Base-by-base conservation (phyloP, 2,797 vertebrate species). In the Trematomus bernacchii region DNA sequence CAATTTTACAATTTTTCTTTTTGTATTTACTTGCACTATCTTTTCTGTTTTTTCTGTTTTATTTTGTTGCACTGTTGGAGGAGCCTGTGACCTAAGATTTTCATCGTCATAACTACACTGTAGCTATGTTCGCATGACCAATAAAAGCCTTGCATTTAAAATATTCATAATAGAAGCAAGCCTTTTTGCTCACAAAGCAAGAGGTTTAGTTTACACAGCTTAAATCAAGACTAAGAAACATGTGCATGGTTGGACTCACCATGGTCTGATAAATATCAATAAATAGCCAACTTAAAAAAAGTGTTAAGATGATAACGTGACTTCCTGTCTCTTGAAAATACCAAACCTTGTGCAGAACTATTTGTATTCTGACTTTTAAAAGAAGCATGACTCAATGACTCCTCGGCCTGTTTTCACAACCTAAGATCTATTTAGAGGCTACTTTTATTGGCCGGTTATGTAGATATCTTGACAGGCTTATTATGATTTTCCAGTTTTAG, bases 401-500 rank as follows among this genome's bases (percentile, higher is more conserved):
- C 6, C 5, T 0, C 9, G 21, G 11, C 10, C 50, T 14, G 33
- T 37, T 7, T 37, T 37, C 7, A 37, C 33, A 37, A n/a, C 54
- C 48, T 54, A 0, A 43, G 43, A 37, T 54, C 14, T 18, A 27
- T 55, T 69, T 40, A 60, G 13, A 66, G 37, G 37, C 27, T 1
- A 4, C 23, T 65, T 68, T 46, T 23, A 54, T 51, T 61, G 43
- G 54, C 42, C 16, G 43, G 48, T n/a, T 55, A 9, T 13, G 37
- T 46, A 40, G 43, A 66, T 60, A 21, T 71, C 69, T 76, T 70
- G 50, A 76, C 70, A 68, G 60, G 40, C 43, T n/a, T 74, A 19
- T 72, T 47, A 37, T 33, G 64, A 65, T 33, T 62, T 70, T 70
- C 42, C 58, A 40, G 21, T 71, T 80, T 82, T 50, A 60, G 63